phyloP scores from a whole-genome alignment of 2,797 vertebrate genomes.

The Sternarchorhynchus goeldii region DNA sequence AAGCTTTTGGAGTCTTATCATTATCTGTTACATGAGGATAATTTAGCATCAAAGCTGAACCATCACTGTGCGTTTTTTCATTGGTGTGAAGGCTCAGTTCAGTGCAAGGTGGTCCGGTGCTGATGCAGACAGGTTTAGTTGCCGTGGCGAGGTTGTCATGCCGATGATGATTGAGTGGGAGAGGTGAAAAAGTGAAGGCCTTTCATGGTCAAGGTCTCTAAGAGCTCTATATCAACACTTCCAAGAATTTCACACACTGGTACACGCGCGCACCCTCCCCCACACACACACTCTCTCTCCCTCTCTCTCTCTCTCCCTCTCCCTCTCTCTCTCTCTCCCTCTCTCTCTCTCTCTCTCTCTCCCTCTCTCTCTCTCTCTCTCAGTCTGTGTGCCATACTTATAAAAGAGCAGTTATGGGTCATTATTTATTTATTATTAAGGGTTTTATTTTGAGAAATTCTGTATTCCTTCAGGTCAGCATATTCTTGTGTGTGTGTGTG shows the following conservation, averaged over 20 bases:
- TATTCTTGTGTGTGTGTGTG: neutral
- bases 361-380: neutral
- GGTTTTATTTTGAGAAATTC: no score
- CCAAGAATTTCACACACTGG: constrained; percentile 44
- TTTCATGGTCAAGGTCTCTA: constrained; percentile 57
- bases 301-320: neutral
- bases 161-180: constrained; percentile 46
- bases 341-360: neutral
- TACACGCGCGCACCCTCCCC: neutral
- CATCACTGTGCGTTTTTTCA: neutral
- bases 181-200: constrained; percentile 12
- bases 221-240: constrained; percentile 49
- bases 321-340: neutral
- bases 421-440: neutral
- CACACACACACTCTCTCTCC: constrained; percentile 60
- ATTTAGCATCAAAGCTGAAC: neutral
- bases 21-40: no score
- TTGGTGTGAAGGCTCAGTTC: neutral
- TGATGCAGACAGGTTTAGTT: constrained; percentile 16
- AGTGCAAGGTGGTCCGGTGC: neutral
- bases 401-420: neutral
- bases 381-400: neutral
- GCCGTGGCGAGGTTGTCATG: constrained; percentile 14
- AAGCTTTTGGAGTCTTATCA: no score
- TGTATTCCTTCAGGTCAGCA: no score